phyloP scores from a whole-genome alignment of 2,888 invertebrate species.

The Pogonocherus hispidulus region DNA sequence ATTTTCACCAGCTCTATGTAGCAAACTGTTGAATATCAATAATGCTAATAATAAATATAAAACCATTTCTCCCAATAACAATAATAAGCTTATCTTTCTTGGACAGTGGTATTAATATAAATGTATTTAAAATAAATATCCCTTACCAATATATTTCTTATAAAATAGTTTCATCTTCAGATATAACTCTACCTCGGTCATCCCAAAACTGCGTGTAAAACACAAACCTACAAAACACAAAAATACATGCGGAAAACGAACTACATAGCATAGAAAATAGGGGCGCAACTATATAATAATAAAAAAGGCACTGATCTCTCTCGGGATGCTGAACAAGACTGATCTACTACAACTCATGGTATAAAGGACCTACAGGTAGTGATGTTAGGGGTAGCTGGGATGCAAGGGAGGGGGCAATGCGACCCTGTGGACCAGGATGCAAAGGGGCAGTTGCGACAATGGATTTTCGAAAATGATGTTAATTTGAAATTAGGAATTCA shows the following conservation, averaged over 20 bases:
- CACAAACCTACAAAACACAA: slow-evolving; percentile 21
- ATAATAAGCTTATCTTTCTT: too few species aligned
- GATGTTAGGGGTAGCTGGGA: slow-evolving; percentile 46
- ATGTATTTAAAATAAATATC: too few species aligned
- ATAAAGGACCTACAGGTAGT: slow-evolving; percentile 45
- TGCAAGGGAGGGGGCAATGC: slow-evolving; percentile 44
- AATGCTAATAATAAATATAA: too few species aligned
- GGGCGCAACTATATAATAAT: too few species aligned
- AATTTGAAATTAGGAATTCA: slow-evolving; percentile 56
- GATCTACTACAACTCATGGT: slow-evolving; percentile 42
- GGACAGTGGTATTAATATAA: too few species aligned
- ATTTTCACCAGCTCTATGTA: too few species aligned
- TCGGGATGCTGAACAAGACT: slow-evolving; percentile 56
- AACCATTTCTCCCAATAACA: too few species aligned
- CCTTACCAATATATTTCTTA: slow-evolving; percentile 58
- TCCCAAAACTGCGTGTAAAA: slow-evolving; percentile 25
- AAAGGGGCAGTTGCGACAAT: slow-evolving; percentile 46
- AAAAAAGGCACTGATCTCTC: slow-evolving; percentile 23
- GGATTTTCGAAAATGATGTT: slow-evolving; percentile 58
- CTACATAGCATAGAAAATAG: not conserved
- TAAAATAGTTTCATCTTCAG: slow-evolving; percentile 61
- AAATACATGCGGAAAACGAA: not conserved
- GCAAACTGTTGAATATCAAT: too few species aligned
- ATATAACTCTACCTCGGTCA: slow-evolving; percentile 57
- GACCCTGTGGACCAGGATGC: slow-evolving; percentile 40